Base-by-base conservation (phyloP, 2,113 vertebrate species). In the Dissostichus mawsoni region DNA sequence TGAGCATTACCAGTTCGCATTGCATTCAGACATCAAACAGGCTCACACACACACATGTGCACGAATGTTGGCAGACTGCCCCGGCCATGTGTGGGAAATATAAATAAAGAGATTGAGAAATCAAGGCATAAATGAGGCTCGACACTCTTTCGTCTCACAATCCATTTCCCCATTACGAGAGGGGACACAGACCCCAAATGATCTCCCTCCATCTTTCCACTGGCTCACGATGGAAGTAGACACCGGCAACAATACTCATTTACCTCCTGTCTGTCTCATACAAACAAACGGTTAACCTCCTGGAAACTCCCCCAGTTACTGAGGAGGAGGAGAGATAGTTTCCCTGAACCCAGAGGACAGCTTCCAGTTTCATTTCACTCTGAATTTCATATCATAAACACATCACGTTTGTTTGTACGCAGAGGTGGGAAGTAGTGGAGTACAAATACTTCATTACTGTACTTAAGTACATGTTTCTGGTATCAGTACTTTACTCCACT, bases 41-140 rank as follows among this genome's bases (percentile, higher is more conserved):
- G 73, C 55, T 62, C 76, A 23, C 14, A 20, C 69, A 50, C 52
- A 63, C 74, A 63, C 65, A 64, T 8, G 45, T 53, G 74, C 81
- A 78, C 45, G 23, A 33, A 71, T 85, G 25, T 74, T 86, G 84
- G 87, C 78, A 74, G 76, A 69, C 72, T 14, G n/a, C 56, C 66
- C 12, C 29, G 61, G 83, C 63, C 83, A 86, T 80, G 68, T 76
- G 80, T 69, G 70, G 70, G 70, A 52, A 79, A 81, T 66, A 87
- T 81, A 87, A 90, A 92, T 87, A 87, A 81, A 87, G 88, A 90
- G 65, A 86, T 85, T 87, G 90, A 86, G 79, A 72, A 88, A 93
- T 93, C 80, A 85, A 76, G 76, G 67, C 53, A 48, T 73, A 84
- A 89, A 92, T 74, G 56, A 88, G 80, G 65, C 74, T 81, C 20